A percentile compares a stretch with the other conserved stretches of the same genome.
phyloP scores from a whole-genome alignment of 1,140 invertebrate species.

The Aporrectodea caliginosa region DNA sequence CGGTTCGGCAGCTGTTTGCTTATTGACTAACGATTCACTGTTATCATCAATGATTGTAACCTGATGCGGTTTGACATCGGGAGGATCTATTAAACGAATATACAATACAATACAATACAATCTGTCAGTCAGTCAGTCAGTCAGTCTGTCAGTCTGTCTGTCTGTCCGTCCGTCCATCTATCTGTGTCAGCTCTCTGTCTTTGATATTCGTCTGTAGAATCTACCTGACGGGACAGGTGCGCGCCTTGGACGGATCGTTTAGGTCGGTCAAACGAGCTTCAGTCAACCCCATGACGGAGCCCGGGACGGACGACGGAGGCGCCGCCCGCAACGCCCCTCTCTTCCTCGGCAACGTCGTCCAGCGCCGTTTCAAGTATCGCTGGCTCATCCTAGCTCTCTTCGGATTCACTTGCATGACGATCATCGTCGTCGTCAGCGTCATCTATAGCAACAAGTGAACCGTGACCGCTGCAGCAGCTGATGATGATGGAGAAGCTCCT shows the following conservation, averaged over 20 bases:
- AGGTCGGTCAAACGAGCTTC: not conserved
- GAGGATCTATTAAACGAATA: too few relatives aligned
- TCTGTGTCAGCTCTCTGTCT: too few relatives aligned
- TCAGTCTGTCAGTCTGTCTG: too few relatives aligned
- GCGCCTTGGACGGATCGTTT: not conserved
- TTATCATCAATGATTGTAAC: too few relatives aligned
- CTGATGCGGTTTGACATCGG: too few relatives aligned
- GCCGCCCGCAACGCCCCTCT: not conserved
- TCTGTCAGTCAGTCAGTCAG: too few relatives aligned
- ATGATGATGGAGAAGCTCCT: too few relatives aligned
- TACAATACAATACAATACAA: too few relatives aligned
- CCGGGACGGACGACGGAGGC: not conserved
- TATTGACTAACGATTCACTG: too few relatives aligned
- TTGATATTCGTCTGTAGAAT: too few relatives aligned
- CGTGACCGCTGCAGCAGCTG: not conserved
- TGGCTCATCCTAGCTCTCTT: conserved; percentile 18
- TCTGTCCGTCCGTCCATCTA: too few relatives aligned
- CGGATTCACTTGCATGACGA: conserved; percentile 26
- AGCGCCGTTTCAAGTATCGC: conserved; percentile 18
- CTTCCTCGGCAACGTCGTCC: conserved; percentile 24
- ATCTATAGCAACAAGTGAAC: conserved; percentile 25
- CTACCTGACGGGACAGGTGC: conserved; percentile 1
- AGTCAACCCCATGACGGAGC: not conserved
- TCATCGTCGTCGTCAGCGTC: conserved; percentile 28
- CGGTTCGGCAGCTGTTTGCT: too few relatives aligned